These are phyloP conservation scores for Simalia tracyae DNA, from an alignment of 2,797 vertebrate genomes.

Conservation along the genomic window DNA sequence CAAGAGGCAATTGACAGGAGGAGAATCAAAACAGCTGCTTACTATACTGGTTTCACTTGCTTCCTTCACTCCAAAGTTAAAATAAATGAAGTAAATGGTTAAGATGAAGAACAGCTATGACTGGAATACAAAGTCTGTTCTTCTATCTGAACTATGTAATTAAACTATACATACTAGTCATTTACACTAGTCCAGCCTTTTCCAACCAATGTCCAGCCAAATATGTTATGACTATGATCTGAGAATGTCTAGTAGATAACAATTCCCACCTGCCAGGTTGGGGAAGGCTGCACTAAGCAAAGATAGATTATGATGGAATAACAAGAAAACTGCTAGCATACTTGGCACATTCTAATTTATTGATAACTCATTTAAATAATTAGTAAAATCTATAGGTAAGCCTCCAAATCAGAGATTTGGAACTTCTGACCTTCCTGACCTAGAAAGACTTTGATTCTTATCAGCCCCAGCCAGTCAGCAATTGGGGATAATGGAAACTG, in stretches of 20 bases:
- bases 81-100: constrained; percentile 39
- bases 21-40: constrained; percentile 46
- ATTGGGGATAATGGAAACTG: not conserved
- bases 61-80: constrained; percentile 34
- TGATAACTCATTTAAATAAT: not conserved
- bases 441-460: not conserved
- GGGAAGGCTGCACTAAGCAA: not conserved
- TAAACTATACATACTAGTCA: not conserved
- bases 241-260: not conserved
- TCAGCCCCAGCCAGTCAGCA: not conserved
- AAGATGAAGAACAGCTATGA: constrained; percentile 7
- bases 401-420: too few species aligned
- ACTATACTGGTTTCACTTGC: constrained; percentile 28
- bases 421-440: not conserved
- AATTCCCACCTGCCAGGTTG: not conserved
- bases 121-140: not conserved
- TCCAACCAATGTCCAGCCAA: not conserved
- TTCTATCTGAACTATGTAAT: not conserved
- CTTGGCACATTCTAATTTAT: not conserved
- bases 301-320: not conserved
- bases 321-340: not conserved
- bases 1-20: constrained; percentile 38
- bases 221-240: not conserved
- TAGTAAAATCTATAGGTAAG: not conserved
- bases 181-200: not conserved